Evolutionary conservation across 2,888 invertebrate species (phyloP).

Genomic region (Orchesella flavescens): DNA sequence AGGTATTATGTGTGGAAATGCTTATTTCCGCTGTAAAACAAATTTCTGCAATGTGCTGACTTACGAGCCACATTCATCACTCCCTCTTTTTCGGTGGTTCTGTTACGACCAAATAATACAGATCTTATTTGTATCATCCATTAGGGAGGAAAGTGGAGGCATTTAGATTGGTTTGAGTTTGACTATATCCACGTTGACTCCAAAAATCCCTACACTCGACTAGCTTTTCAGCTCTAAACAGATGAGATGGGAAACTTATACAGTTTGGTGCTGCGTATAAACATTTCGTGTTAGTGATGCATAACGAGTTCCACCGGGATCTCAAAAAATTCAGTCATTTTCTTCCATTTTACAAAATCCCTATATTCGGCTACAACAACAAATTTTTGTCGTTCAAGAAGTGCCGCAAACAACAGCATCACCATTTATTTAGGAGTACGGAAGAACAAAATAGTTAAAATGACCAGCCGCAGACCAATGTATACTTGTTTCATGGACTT

Average conservation of each 20-base stretch:
- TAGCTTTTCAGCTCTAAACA: not conserved
- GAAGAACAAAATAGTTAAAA: too few species aligned
- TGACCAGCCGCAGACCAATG: too few species aligned
- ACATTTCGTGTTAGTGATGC: not conserved
- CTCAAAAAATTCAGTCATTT: too few species aligned
- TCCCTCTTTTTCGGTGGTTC: constrained; percentile 28
- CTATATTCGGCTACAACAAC: too few species aligned
- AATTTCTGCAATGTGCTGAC: constrained; percentile 62
- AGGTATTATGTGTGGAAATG: constrained; percentile 62
- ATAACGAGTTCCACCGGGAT: not conserved
- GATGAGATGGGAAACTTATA: constrained; percentile 1
- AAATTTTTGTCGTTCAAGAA: too few species aligned
- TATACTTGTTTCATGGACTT: too few species aligned
- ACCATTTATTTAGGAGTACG: too few species aligned
- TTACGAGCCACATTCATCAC: constrained; percentile 61
- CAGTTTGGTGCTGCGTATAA: not conserved
- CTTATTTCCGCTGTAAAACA: constrained; percentile 65
- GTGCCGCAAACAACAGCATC: too few species aligned
- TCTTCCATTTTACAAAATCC: too few species aligned
- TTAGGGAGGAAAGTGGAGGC: constrained; percentile 22
- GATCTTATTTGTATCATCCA: constrained; percentile 38
- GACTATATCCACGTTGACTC: not conserved
- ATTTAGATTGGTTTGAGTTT: constrained; percentile 18
- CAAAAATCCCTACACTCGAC: not conserved
- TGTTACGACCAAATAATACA: constrained; percentile 35